Evolutionary conservation across 2,888 invertebrate species (phyloP), one percentile per base, ranked within the genome.

Genomic region (Quadroppia sp.): DNA sequence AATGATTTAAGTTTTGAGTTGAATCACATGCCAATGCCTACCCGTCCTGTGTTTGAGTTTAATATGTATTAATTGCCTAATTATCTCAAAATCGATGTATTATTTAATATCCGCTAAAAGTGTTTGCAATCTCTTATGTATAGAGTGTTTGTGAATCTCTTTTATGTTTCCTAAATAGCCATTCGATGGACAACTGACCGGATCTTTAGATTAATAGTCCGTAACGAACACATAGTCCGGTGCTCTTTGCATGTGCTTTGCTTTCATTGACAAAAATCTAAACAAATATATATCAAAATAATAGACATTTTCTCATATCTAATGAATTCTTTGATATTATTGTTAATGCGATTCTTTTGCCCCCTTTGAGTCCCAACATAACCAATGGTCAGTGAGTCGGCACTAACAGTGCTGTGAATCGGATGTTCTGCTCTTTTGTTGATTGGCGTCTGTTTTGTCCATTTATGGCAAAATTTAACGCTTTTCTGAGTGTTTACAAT

Each of bases 191-290:
- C 25, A 23, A 72, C 67, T 73, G 73, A 73, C 73, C 73, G 73
- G 73, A 73, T 30, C 45, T 73, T 0, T 11, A 40, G 48, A 69
- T 73, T 73, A 69, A 73, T 73, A 73, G 48, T 28, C 73, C 73
- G 73, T 73, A 64, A 73, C 73, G 42, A 15, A 15, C 45, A 45
- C 2, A 45, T 15, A 45, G 45, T 45, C 15, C 15, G 45, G 36
- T 36, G 45, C 45, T 45, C 9, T 7, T 36, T 7, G 36, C 9
- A n/a, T 36, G 36, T 36, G 36, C 36, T n/a, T n/a, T n/a, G n/a
- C 36, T 7, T 9, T 36, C 6, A 36, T 36, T 9, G 45, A 45
- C 11, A 17, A 7, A 15, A 17, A 45, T n/a, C n/a, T n/a, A n/a
- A n/a, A n/a, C n/a, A n/a, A n/a, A n/a, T n/a, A n/a, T n/a, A n/a